Conservation (phyloP, 2,888 invertebrate genomes). For the Ochropacha duplaris region DNA sequence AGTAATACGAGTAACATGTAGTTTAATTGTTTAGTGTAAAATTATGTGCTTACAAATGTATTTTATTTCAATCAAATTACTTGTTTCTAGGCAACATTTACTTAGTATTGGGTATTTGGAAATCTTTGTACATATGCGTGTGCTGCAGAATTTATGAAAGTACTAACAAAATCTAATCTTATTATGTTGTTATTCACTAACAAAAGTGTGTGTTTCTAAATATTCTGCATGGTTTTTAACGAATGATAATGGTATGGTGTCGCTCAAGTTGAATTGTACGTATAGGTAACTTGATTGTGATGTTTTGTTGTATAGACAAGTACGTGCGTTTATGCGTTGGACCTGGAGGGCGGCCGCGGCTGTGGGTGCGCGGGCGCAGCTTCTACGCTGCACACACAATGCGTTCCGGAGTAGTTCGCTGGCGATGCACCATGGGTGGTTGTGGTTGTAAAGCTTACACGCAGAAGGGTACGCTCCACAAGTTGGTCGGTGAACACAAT, state of each 20-base stretch:
- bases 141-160: neutral
- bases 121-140: neutral
- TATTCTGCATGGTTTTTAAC: neutral
- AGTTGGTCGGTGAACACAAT: constrained; percentile 76
- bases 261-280: neutral
- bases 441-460: constrained; percentile 79
- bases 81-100: neutral
- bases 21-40: neutral
- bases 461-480: constrained; percentile 71
- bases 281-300: constrained; percentile 8
- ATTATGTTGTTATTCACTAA: neutral
- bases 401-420: constrained; percentile 76
- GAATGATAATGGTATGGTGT: neutral
- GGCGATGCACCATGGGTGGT: constrained; percentile 79
- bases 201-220: neutral
- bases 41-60: constrained; percentile 1
- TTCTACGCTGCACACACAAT: constrained; percentile 79
- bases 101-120: neutral
- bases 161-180: neutral
- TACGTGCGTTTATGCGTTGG: constrained; percentile 72
- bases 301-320: constrained; percentile 56
- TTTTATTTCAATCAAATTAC: constrained; percentile 1
- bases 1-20: neutral
- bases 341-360: constrained; percentile 73
- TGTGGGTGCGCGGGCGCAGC: constrained; percentile 77